These are phyloP conservation scores for Saguinus oedipus DNA, from an alignment of 2,797 vertebrate species.

Conservation along the genomic window DNA sequence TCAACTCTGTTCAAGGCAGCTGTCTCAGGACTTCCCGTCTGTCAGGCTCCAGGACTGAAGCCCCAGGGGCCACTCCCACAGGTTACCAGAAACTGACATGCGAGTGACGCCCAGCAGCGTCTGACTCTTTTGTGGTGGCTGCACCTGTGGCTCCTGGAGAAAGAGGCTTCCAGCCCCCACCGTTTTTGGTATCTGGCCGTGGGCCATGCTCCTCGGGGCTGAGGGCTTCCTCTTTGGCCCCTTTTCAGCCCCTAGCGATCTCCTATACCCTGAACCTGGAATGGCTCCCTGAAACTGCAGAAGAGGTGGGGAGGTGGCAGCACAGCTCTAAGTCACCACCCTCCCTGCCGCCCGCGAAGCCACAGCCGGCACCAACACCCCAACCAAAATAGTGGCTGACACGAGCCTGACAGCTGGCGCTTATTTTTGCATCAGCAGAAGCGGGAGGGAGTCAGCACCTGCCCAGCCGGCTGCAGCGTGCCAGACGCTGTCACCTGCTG, in stretches of 20 bases:
- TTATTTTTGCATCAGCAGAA: constrained; percentile 76
- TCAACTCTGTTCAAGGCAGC: too few species aligned
- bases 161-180: neutral
- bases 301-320: neutral
- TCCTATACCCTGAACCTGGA: neutral
- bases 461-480: constrained; percentile 45
- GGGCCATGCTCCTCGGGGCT: neutral
- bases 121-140: too few species aligned
- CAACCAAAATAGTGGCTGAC: constrained; percentile 68
- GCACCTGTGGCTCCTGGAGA: neutral
- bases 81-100: neutral
- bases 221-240: neutral
- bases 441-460: constrained; percentile 74
- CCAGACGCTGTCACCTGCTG: constrained; percentile 76
- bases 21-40: neutral
- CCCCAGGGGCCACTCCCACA: neutral
- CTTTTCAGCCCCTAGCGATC: neutral
- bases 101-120: too few species aligned
- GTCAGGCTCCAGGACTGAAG: neutral
- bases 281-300: neutral
- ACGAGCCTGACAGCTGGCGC: constrained; percentile 63
- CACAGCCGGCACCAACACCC: neutral
- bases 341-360: neutral
- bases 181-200: neutral
- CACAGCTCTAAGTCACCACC: neutral